phyloP scores from a whole-genome alignment of 2,113 vertebrate species.

The Heterochromis multidens region DNA sequence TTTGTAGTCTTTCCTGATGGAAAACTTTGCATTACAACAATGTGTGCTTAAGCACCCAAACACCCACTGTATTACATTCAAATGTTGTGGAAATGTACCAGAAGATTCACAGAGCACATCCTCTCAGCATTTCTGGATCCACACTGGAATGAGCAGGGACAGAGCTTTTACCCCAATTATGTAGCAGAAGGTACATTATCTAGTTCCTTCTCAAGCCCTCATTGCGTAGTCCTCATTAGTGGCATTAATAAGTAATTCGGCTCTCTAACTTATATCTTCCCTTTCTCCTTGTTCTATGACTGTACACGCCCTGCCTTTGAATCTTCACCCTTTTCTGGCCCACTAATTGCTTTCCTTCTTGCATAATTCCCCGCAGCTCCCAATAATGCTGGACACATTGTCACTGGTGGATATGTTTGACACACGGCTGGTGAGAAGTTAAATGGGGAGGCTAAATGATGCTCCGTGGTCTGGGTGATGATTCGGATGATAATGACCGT shows the following conservation, averaged over 20 bases:
- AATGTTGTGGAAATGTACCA: not conserved
- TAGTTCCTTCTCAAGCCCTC: slow-evolving; percentile 15
- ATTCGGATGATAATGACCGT: slow-evolving; percentile 64
- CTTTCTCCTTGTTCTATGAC: slow-evolving; percentile 39
- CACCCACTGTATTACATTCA: not conserved
- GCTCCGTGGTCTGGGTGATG: slow-evolving; percentile 60
- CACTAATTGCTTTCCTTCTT: slow-evolving; percentile 67
- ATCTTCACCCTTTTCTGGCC: slow-evolving; percentile 44
- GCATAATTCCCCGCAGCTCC: slow-evolving; percentile 49
- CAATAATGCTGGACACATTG: slow-evolving; percentile 58
- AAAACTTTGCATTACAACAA: not conserved
- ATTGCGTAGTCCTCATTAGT: slow-evolving; percentile 56
- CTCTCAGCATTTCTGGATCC: not conserved
- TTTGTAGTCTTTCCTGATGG: not conserved
- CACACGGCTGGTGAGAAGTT: slow-evolving; percentile 57
- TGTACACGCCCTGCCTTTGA: slow-evolving; percentile 47
- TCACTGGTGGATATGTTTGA: slow-evolving; percentile 56
- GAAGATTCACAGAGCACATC: not conserved
- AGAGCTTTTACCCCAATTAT: slow-evolving; percentile 33
- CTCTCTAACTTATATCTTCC: slow-evolving; percentile 30
- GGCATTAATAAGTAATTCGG: slow-evolving; percentile 63
- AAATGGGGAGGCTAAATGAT: slow-evolving; percentile 67
- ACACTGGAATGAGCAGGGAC: not conserved
- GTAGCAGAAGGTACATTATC: slow-evolving; percentile 35
- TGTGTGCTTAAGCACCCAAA: not conserved